Percentiles rank a stretch among this genome's conserved stretches.
Conservation (phyloP, 2,888 invertebrate genomes). For the Tridacna gigas region DNA sequence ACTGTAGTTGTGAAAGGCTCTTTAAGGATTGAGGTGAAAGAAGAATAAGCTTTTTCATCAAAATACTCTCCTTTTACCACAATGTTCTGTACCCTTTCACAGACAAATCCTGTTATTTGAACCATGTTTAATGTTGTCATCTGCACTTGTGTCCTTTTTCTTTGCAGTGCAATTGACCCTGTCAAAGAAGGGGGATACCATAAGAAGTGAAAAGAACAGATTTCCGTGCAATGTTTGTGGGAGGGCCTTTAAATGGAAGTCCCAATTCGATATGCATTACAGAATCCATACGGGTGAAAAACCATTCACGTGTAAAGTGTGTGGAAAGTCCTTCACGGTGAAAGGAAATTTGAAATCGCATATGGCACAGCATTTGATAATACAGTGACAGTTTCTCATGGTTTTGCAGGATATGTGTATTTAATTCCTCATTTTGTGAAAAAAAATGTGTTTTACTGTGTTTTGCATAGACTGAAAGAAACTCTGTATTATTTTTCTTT, state of each 20-base stretch:
- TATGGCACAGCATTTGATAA: neutral
- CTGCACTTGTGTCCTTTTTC: neutral
- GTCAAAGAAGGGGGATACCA: neutral
- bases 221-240: constrained; percentile 6
- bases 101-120: too few relatives aligned
- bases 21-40: too few relatives aligned
- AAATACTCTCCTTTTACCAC: too few relatives aligned
- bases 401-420: too few relatives aligned
- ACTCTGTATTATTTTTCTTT: too few relatives aligned
- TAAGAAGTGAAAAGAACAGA: neutral
- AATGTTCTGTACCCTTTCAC: too few relatives aligned
- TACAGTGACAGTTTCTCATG: neutral
- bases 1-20: too few relatives aligned
- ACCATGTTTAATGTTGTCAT: neutral
- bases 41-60: too few relatives aligned
- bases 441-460: too few relatives aligned
- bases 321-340: constrained; percentile 7
- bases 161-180: neutral
- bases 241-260: neutral
- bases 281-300: constrained; percentile 15
- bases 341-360: constrained; percentile 31
- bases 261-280: neutral
- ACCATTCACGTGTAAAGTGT: constrained; percentile 3
- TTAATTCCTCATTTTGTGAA: too few relatives aligned
- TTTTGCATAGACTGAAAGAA: too few relatives aligned